These are phyloP conservation scores for Liolophura sinensis DNA, from an alignment of 1,140 invertebrate species.

Conservation along the genomic window DNA sequence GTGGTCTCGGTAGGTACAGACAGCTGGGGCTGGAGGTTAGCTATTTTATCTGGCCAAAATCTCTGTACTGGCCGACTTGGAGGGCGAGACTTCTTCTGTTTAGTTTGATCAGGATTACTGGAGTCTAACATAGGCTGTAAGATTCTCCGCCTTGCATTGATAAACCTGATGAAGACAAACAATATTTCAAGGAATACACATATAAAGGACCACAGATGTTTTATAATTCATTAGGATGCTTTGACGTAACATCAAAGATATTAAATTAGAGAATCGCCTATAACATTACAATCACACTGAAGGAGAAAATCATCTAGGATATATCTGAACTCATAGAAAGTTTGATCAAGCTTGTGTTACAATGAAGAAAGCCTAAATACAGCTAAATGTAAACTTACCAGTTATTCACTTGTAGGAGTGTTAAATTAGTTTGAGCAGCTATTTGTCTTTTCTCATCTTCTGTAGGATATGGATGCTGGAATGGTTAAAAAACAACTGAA, in stretches of 20 bases:
- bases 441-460: slow-evolving; percentile 91
- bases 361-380: background rate
- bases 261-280: no score
- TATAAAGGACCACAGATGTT: no score
- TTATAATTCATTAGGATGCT: no score
- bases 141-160: slow-evolving; percentile 90
- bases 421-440: slow-evolving; percentile 82
- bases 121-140: slow-evolving; percentile 76
- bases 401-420: slow-evolving; percentile 67
- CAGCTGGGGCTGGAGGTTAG: slow-evolving; percentile 56
- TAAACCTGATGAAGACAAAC: slow-evolving; percentile 78
- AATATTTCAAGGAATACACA: no score
- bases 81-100: slow-evolving; percentile 52
- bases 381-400: slow-evolving; percentile 48
- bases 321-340: no score
- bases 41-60: slow-evolving; percentile 66
- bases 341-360: background rate
- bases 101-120: slow-evolving; percentile 50
- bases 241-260: no score
- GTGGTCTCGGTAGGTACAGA: slow-evolving; percentile 11
- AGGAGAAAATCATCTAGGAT: no score
- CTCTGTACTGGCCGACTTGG: slow-evolving; percentile 60
- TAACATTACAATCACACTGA: no score
- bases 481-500: background rate
- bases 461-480: slow-evolving; percentile 82